Base-by-base conservation (phyloP, 2,888 invertebrate genomes). In the Stegana nigrithorax region DNA sequence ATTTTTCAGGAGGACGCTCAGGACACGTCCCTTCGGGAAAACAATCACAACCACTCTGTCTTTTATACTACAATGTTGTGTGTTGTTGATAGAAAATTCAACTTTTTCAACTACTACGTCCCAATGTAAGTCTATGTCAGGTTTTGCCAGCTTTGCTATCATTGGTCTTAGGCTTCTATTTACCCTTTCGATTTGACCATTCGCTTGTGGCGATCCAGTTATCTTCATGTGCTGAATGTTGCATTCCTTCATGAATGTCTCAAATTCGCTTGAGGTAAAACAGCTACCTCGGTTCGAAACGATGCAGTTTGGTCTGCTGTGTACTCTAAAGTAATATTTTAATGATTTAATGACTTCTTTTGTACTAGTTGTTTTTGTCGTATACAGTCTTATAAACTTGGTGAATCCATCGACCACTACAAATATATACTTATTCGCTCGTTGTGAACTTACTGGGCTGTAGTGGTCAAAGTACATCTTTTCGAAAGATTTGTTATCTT, bases 401-500 rank as follows among this genome's bases (percentile, higher is more conserved):
- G 29, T 29, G 29, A 29, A 29, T 29, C 47, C 23, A 21, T 47
- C 47, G 4, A 47, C 21, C 5, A 47, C 23, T 19, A 47, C 47
- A 7, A 47, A 47, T 4, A 47, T 17, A 47, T 47, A 21, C 12
- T 47, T 47, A 17, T 47, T 47, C 5, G 47, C 19, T 21, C 8
- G 5, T 42, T n/a, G 5, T 42, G 6, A 8, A n/a, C n/a, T 7
- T 14, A 19, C 26, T 14, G 45, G 47, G 4, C 32, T 45, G 32
- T 50, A 59, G 21, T 58, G 45, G 19, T 58, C 58, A 29, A 59
- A 32, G 25, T 59, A 32, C 21, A 59, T 29, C 32, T 23, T 26
- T 19, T 59, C 36, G 32, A 50, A 50, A n/a, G 59, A 50, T 14
- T 21, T 17, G 21, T 50, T 59, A 4, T 36, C 50, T 47, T 23